Evolutionary conservation across 2,113 vertebrate genomes (phyloP).

Genomic region (Pseudopipra pipra): DNA sequence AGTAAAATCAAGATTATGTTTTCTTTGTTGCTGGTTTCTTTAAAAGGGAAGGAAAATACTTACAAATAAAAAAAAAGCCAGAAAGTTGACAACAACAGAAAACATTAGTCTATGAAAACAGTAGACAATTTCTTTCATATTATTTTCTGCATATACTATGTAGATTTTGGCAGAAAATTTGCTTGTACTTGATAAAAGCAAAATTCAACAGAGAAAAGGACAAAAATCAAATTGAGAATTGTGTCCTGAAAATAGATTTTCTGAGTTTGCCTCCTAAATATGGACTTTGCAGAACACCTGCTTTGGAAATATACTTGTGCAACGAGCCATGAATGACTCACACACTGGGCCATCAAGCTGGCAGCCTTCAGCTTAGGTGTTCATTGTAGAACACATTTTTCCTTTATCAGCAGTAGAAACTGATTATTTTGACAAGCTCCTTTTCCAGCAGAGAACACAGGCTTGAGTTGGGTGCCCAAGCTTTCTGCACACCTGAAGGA

Average conservation of each 20-base stretch:
- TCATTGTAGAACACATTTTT: no score
- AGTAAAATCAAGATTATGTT: background rate
- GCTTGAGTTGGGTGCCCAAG: background rate
- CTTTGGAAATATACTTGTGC: background rate
- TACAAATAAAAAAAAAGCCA: background rate
- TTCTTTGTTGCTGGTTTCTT: background rate
- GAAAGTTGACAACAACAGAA: background rate
- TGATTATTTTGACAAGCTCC: background rate
- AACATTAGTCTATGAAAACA: background rate
- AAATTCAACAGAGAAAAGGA: background rate
- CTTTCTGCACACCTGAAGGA: background rate
- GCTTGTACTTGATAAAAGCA: background rate
- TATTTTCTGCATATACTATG: background rate
- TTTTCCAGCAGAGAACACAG: background rate
- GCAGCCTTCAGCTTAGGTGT: background rate
- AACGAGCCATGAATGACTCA: rapidly evolving
- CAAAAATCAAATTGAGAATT: background rate
- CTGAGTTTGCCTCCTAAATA: background rate
- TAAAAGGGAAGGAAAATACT: background rate
- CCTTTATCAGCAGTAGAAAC: no score
- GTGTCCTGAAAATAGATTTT: background rate
- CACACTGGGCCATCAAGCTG: background rate
- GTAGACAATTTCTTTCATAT: background rate
- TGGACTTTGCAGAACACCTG: background rate
- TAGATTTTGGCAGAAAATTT: background rate